Evolutionary conservation across 2,113 vertebrate species (phyloP).

Genomic region (Paedocypris sp.): DNA sequence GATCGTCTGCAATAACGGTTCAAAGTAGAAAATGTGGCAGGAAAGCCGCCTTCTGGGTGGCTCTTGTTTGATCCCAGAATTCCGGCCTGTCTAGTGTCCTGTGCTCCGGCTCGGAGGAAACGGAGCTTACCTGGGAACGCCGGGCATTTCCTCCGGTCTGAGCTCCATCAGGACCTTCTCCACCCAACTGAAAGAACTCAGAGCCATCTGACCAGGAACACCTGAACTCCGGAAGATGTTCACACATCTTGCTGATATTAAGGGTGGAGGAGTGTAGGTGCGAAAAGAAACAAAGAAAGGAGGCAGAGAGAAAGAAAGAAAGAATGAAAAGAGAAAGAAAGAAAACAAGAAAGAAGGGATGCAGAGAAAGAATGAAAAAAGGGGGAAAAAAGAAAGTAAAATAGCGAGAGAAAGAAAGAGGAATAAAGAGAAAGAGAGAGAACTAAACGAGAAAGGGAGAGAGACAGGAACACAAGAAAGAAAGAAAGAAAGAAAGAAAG

Average conservation of each 20-base stretch:
- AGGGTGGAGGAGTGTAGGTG: too few species aligned
- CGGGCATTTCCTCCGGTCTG: constrained; percentile 37
- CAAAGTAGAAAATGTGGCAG: too few species aligned
- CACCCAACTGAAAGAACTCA: too few species aligned
- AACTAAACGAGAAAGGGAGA: background rate
- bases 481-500: background rate
- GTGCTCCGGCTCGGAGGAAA: constrained; percentile 31
- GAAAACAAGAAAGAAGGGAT: too few species aligned
- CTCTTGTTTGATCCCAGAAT: constrained; percentile 34
- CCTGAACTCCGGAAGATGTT: too few species aligned
- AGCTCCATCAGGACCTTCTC: constrained; percentile 32
- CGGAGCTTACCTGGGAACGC: constrained; percentile 26
- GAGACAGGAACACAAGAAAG: background rate
- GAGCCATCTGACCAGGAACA: too few species aligned
- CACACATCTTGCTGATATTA: too few species aligned
- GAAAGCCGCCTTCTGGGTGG: background rate
- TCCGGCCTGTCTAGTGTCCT: constrained; percentile 24
- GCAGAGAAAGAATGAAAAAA: background rate
- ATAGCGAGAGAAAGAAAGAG: background rate
- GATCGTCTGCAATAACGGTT: too few species aligned
- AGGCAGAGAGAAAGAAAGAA: too few species aligned
- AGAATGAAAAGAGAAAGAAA: too few species aligned
- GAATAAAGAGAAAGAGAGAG: background rate
- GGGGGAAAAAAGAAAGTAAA: too few species aligned
- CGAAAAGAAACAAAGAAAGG: too few species aligned